Evolutionary conservation across 2,113 vertebrate species (phyloP), one percentile per base, ranked within the genome.

Genomic region (Arvicanthis niloticus): DNA sequence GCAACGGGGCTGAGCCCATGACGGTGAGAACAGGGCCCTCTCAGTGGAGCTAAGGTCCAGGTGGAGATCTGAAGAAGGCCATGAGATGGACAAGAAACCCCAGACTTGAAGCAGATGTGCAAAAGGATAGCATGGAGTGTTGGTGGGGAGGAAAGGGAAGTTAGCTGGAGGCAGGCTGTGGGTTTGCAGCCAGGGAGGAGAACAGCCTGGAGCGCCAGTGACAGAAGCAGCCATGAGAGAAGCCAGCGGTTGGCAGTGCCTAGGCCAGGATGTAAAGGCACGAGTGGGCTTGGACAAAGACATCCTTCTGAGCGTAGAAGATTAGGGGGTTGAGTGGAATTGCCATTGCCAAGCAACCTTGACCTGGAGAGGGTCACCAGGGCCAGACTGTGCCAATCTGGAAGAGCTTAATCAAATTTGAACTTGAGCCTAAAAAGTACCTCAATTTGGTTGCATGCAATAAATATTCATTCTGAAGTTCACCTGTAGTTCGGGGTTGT

Each of bases 401-500:
- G 56, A 67, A 78, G n/a, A 15, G 13, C 34, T 19, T 58, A 40
- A 6, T 2, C 22, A 58, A 37, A 34, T 72, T 72, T 45, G 40
- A 56, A 37, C 48, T n/a, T 13, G 37, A 65, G 62, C 24, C 34
- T 7, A 48, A 31, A 73, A 42, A 12, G 3, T 19, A 42, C 16
- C 12, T 45, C 51, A 70, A 13, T 40, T 76, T 7, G 1, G n/a
- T 0, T 5, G 75, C 24, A 3, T 37, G 21, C 5, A 21, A 16
- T 26, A 15, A 15, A 21, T 58, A 42, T 1, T 29, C 8, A 9
- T 48, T 34, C 24, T n/a, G 85, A 85, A 73, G 51, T 22, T 19
- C 15, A 8, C n/a, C 9, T 4, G 7, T 0, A 58, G 16, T 29
- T 19, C 3, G 4, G 9, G 0, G 19, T 1, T 29, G 3, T 26